A percentile compares a stretch with the other conserved stretches of the same genome.
Evolutionary conservation across 1,140 invertebrate species (phyloP).

Genomic region (Leptinotarsa lineolata): DNA sequence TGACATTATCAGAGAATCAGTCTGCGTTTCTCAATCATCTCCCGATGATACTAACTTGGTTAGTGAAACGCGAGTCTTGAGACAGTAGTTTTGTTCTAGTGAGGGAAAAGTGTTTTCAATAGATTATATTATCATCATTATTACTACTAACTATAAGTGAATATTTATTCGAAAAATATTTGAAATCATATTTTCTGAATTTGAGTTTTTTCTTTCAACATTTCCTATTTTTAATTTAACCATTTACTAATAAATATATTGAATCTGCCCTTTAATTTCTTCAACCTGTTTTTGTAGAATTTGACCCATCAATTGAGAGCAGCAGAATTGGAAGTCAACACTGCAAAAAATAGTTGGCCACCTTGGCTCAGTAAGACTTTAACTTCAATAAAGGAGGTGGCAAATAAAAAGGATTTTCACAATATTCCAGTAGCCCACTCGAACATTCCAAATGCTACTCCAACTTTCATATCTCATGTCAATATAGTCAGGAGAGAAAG

Average conservation of each 20-base stretch:
- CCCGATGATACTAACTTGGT: too few relatives aligned
- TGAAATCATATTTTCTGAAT: too few relatives aligned
- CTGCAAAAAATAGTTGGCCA: constrained; percentile 75
- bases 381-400: constrained; percentile 55
- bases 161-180: too few relatives aligned
- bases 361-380: constrained; percentile 91
- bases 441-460: constrained; percentile 36
- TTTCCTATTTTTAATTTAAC: not conserved
- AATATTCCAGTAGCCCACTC: constrained; percentile 36
- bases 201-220: constrained; percentile 18
- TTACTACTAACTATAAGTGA: too few relatives aligned
- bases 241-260: too few relatives aligned
- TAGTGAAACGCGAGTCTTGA: too few relatives aligned
- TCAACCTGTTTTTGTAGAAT: constrained; percentile 64
- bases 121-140: too few relatives aligned
- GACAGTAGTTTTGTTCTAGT: too few relatives aligned
- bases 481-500: constrained; percentile 49
- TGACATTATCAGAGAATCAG: too few relatives aligned
- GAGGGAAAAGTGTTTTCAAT: too few relatives aligned
- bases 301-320: constrained; percentile 89
- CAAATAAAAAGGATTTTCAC: constrained; percentile 54
- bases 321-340: constrained; percentile 79
- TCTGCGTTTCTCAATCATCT: too few relatives aligned
- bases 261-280: not conserved
- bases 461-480: constrained; percentile 54